Evolutionary conservation across 2,113 vertebrate species (phyloP).

Genomic region (Rhombomys opimus): DNA sequence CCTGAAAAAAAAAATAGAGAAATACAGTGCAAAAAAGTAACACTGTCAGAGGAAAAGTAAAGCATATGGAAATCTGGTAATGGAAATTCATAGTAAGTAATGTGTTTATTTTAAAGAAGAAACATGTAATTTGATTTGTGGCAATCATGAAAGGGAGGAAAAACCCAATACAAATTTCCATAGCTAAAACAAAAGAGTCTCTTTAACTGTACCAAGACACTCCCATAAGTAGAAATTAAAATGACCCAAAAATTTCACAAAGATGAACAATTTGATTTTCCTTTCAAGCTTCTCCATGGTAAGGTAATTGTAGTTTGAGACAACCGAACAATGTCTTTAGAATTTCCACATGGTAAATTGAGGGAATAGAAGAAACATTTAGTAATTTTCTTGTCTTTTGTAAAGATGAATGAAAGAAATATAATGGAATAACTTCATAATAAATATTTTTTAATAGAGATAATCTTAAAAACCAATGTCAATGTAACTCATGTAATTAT

Average conservation of each 20-base stretch:
- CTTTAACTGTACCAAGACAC: background rate
- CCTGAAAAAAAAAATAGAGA: background rate
- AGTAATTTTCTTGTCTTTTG: background rate
- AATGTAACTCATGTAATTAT: background rate
- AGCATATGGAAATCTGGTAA: background rate
- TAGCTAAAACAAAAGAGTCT: background rate
- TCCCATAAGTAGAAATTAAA: background rate
- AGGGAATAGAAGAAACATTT: background rate
- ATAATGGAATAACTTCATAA: background rate
- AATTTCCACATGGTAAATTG: background rate
- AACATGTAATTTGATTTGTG: background rate
- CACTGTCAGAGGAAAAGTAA: background rate
- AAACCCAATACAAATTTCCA: background rate
- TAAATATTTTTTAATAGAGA: background rate
- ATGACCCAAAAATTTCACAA: background rate
- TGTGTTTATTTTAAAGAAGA: background rate
- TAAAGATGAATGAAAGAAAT: background rate
- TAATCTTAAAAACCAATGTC: background rate
- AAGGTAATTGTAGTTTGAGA: background rate
- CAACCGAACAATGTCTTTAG: background rate
- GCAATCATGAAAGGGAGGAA: background rate
- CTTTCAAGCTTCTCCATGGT: background rate
- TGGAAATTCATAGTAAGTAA: background rate
- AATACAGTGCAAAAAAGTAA: background rate
- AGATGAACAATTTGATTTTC: background rate